Evolutionary conservation across 2,113 vertebrate genomes (phyloP).

Genomic region (Lutjanus erythropterus): DNA sequence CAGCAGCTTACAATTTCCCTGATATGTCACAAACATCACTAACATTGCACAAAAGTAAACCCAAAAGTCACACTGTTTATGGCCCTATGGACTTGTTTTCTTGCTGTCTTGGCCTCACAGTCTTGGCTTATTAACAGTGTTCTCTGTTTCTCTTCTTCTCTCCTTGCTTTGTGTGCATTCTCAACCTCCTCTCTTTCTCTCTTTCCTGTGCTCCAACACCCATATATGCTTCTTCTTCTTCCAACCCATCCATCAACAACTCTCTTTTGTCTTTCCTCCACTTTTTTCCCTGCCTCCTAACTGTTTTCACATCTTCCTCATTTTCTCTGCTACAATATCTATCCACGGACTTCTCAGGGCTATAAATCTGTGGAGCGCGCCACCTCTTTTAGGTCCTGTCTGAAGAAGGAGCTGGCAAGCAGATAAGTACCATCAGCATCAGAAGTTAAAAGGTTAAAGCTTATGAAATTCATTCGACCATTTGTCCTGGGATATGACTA

Average conservation of each 20-base stretch:
- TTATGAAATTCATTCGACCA: no score
- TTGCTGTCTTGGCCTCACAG: constrained; percentile 43
- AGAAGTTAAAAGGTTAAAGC: no score
- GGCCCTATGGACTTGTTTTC: not conserved
- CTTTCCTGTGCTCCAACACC: not conserved
- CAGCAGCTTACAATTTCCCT: not conserved
- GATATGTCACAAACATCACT: not conserved
- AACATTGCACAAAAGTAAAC: not conserved
- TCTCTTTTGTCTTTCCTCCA: not conserved
- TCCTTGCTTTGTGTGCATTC: constrained; percentile 12
- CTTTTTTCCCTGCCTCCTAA: not conserved
- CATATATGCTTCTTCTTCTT: not conserved
- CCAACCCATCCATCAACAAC: not conserved
- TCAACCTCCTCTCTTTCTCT: not conserved
- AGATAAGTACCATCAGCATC: constrained; percentile 91
- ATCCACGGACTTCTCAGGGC: constrained; percentile 82
- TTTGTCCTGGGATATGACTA: not conserved
- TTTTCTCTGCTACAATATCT: constrained; percentile 8
- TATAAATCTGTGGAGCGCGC: constrained; percentile 94
- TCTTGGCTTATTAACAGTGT: constrained; percentile 54
- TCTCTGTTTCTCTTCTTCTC: constrained; percentile 19
- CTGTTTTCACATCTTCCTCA: constrained; percentile 1
- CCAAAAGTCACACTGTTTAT: not conserved
- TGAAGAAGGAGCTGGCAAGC: constrained; percentile 97
- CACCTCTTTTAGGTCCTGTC: constrained; percentile 94